These are phyloP conservation scores for Mus caroli DNA, from an alignment of 2,797 vertebrate species.

Conservation along the genomic window DNA sequence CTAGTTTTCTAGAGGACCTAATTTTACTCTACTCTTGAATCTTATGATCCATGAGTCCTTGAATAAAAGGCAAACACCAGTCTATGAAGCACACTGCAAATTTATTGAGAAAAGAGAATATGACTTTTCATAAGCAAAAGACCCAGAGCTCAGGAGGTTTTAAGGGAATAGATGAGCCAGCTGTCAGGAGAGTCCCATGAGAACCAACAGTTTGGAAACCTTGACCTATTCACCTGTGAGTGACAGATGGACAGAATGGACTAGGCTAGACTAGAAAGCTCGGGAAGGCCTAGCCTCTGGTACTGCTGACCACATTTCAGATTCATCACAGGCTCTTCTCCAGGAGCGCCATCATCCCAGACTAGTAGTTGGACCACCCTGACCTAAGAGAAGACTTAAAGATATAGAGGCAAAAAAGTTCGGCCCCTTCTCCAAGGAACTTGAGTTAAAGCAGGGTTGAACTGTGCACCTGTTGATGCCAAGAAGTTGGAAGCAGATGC, in stretches of 20 bases:
- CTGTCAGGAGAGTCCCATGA: not conserved
- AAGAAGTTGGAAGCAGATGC: not conserved
- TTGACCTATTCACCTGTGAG: not conserved
- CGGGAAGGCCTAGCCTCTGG: not conserved
- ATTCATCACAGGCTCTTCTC: not conserved
- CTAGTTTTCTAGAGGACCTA: not conserved
- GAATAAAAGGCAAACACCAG: slow-evolving; percentile 57
- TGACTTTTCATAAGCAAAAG: slow-evolving; percentile 10
- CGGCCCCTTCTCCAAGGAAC: slow-evolving; percentile 10
- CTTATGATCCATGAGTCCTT: not conserved
- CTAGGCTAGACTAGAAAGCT: not conserved
- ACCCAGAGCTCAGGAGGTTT: not conserved
- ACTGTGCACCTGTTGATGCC: not conserved
- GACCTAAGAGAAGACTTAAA: not conserved
- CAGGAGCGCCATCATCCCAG: not conserved
- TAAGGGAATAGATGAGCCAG: not conserved
- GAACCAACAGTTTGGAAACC: not conserved
- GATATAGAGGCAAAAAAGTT: not conserved
- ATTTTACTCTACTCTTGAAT: not conserved
- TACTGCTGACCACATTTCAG: not conserved
- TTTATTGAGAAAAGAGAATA: slow-evolving; percentile 75
- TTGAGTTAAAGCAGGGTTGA: not conserved
- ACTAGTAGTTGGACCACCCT: not conserved
- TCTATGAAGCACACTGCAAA: slow-evolving; percentile 45
- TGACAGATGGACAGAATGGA: not conserved